A percentile compares a stretch with the other conserved stretches of the same genome.
Evolutionary conservation across 1,140 invertebrate species (phyloP).

Genomic region (Conus ventricosus): DNA sequence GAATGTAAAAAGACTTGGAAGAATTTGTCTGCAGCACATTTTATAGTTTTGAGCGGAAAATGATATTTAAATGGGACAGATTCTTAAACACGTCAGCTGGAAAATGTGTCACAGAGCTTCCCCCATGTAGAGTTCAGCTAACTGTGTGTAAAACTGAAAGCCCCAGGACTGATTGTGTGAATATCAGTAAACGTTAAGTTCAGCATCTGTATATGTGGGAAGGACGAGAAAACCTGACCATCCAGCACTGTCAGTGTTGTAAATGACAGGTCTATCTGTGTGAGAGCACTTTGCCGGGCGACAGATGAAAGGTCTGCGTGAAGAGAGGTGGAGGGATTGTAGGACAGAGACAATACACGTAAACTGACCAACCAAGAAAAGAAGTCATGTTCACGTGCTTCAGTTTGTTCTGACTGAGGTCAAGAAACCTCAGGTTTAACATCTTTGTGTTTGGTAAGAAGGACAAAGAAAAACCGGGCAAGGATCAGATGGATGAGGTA

Average conservation of each 20-base stretch:
- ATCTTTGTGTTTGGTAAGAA: not conserved
- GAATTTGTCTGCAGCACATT: constrained; percentile 48
- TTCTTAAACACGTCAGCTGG: not conserved
- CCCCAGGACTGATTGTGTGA: not conserved
- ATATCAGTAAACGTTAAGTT: not conserved
- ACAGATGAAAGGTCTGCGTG: not conserved
- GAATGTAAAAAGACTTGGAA: constrained; percentile 29
- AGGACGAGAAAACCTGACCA: not conserved
- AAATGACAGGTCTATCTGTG: not conserved
- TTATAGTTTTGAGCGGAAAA: constrained; percentile 42
- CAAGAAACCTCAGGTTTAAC: not conserved
- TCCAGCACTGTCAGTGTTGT: constrained; percentile 1
- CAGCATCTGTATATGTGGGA: not conserved
- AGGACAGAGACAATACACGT: constrained; percentile 8
- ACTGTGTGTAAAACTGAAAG: not conserved
- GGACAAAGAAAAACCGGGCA: not conserved
- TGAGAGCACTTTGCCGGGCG: not conserved
- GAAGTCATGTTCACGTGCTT: not conserved
- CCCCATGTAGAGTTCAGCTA: not conserved
- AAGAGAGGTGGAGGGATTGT: not conserved
- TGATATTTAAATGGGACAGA: not conserved
- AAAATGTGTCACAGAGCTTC: not conserved
- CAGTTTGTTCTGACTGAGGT: constrained; percentile 34
- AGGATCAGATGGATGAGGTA: not conserved
- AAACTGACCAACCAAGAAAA: constrained; percentile 20